A percentile compares a stretch with the other conserved stretches of the same genome.
phyloP scores from a whole-genome alignment of 1,140 invertebrate species.

The Drosophila murphyi region DNA sequence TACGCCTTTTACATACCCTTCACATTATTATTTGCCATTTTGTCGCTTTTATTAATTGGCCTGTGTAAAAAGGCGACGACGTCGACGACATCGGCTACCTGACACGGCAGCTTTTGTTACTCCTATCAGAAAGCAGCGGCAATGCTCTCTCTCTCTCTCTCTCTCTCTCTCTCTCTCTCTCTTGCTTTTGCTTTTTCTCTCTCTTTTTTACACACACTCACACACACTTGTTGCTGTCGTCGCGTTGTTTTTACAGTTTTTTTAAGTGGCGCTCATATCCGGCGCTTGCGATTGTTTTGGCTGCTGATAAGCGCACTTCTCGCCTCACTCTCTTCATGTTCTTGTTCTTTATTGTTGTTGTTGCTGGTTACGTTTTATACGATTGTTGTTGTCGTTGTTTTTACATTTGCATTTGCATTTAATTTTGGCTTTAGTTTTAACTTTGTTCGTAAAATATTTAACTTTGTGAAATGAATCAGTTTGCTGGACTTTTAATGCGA shows the following conservation, averaged over 20 bases:
- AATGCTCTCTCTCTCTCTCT: conserved; percentile 13
- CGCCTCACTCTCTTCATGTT: not conserved
- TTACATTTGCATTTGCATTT: conserved; percentile 15
- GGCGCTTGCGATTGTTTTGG: conserved; percentile 59
- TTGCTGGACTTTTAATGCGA: conserved; percentile 49
- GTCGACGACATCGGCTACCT: conserved; percentile 28
- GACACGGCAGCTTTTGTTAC: conserved; percentile 59
- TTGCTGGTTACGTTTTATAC: conserved; percentile 23
- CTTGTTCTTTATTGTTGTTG: not conserved
- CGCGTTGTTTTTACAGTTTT: conserved; percentile 77
- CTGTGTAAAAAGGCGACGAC: conserved; percentile 53
- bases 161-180: conserved; percentile 9
- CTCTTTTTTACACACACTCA: conserved; percentile 29
- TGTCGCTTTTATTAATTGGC: conserved; percentile 79
- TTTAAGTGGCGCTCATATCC: conserved; percentile 80
- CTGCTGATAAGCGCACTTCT: conserved; percentile 58
- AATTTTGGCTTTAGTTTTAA: conserved; percentile 45
- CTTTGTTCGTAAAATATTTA: conserved; percentile 7
- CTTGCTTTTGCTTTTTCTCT: conserved; percentile 1
- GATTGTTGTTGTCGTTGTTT: conserved; percentile 40
- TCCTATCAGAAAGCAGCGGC: conserved; percentile 42
- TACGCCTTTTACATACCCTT: conserved; percentile 58
- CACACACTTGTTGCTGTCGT: conserved; percentile 63
- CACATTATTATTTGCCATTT: conserved; percentile 71
- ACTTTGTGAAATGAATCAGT: conserved; percentile 31